Evolutionary conservation across 2,888 invertebrate genomes (phyloP), one percentile per base, ranked within the genome.

Genomic region (Pteria penguin): DNA sequence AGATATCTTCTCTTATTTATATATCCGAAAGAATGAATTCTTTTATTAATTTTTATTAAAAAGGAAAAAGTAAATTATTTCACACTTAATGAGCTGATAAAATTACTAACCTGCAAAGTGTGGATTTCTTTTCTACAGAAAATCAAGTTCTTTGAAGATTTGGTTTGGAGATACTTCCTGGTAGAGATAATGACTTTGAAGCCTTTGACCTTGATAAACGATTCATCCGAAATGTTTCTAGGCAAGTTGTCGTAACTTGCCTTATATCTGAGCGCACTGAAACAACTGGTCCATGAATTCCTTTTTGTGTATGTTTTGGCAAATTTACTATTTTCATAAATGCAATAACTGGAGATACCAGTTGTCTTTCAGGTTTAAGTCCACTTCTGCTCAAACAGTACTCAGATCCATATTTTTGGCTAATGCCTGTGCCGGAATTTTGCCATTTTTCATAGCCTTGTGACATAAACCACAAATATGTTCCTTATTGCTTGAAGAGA

Each of bases 271-370:
- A 61, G 22, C 26, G 76, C 2, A 79, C 68, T 67, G 66, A 77
- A 29, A 75, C 55, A 14, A 77, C 69, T 29, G 76, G 73, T 45
- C 79, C 73, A 63, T 52, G 45, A 36, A 71, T 32, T 29, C 61
- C 57, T 27, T 76, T 66, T 65, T 79, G 79, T 24, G 31, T 26
- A 58, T 36, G 55, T 66, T 72, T 76, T 5, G 67, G 63, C 5
- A 76, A 36, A 31, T 52, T 32, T 26, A 73, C 71, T 29, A 76
- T 76, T 65, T 73, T 72, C 65, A 76, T 74, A 60, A 79, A 79
- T 29, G 76, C 71, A 31, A 79, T 61, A 29, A 57, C 55, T 70
- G 63, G 65, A 4, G 72, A 57, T 27, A 76, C 60, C n/a, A 79
- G 22, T 18, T 76, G 69, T 63, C 58, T 27, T 75, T 79, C 79